These are phyloP conservation scores for Eurypyga helias DNA, from an alignment of 2,113 vertebrate species.

Conservation along the genomic window DNA sequence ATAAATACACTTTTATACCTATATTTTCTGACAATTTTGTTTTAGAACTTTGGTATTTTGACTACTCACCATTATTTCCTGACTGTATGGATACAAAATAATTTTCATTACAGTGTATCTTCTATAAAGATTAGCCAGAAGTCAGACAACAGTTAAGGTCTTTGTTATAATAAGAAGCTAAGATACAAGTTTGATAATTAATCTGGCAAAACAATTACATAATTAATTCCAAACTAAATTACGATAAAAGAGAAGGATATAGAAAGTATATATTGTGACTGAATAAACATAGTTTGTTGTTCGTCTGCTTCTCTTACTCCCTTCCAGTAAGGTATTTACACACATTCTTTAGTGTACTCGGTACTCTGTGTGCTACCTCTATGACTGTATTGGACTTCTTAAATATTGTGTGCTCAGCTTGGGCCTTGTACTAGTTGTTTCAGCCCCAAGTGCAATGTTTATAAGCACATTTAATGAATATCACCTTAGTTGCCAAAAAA, in stretches of 20 bases:
- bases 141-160: not conserved
- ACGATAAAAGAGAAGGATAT: not conserved
- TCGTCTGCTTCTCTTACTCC: not conserved
- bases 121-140: not conserved
- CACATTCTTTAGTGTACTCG: not conserved
- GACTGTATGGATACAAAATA: not conserved
- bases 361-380: not conserved
- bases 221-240: not conserved
- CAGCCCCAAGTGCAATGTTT: no score
- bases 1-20: not conserved
- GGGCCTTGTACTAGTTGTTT: not conserved
- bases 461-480: not conserved
- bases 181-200: not conserved
- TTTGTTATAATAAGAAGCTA: not conserved
- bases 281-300: not conserved
- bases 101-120: not conserved
- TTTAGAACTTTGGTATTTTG: not conserved
- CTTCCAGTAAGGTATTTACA: not conserved
- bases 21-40: not conserved
- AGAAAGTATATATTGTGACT: not conserved
- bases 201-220: not conserved
- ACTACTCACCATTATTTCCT: not conserved
- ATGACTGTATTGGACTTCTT: not conserved
- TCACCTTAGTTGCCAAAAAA: not conserved
- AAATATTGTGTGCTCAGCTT: not conserved